A percentile compares a stretch with the other conserved stretches of the same genome.
These are phyloP conservation scores for Lutraria rhynchaena DNA, from an alignment of 1,140 invertebrate genomes.

Conservation along the genomic window DNA sequence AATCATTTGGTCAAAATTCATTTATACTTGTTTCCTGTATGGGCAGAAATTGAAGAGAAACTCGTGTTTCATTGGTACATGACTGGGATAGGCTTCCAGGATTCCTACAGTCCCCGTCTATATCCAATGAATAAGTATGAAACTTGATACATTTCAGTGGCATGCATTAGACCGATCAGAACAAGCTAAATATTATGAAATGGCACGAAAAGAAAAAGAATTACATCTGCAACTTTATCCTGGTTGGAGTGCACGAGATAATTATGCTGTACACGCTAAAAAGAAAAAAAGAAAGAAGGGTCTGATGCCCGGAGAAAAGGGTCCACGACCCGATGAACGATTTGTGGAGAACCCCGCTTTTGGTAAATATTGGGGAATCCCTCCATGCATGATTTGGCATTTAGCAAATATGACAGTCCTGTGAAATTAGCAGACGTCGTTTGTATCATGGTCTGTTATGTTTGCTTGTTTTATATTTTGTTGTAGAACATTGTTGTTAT, in stretches of 20 bases:
- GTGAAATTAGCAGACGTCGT: no score
- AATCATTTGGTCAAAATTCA: no score
- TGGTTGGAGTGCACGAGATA: constrained; percentile 99
- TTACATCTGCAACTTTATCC: constrained; percentile 99
- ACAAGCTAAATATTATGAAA: constrained; percentile 99
- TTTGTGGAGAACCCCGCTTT: constrained; percentile 55
- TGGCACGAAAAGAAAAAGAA: constrained; percentile 98
- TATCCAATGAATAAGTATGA: no score
- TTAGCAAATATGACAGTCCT: no score
- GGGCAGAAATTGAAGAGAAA: no score
- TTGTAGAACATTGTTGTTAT: no score
- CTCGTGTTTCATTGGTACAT: no score
- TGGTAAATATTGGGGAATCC: constrained; percentile 55
- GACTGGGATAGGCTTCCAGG: no score
- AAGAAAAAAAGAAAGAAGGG: constrained; percentile 88
- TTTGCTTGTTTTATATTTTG: no score
- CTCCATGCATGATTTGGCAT: constrained; percentile 27
- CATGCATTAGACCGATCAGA: constrained; percentile 98
- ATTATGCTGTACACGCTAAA: constrained; percentile 96
- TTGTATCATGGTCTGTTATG: no score
- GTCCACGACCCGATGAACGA: constrained; percentile 52
- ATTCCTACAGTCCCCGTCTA: no score
- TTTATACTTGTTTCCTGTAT: no score
- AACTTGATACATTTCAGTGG: constrained; percentile 89
- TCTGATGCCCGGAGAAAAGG: constrained; percentile 43